A percentile compares a stretch with the other conserved stretches of the same genome.
phyloP scores from a whole-genome alignment of 2,797 vertebrate genomes.

The Phyllotis vaccarum region DNA sequence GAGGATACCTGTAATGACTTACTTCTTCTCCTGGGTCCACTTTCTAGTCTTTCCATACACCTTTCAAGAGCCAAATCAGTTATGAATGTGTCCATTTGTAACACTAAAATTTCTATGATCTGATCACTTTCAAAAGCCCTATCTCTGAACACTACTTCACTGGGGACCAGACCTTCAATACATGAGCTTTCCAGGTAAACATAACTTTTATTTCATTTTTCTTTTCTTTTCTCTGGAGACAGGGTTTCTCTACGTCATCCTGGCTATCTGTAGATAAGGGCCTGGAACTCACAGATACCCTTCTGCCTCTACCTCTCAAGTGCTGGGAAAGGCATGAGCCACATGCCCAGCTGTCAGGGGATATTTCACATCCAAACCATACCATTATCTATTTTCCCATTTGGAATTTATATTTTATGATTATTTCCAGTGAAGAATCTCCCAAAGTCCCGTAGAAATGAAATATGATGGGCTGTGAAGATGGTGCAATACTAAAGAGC shows the following conservation, averaged over 20 bases:
- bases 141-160: background rate
- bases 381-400: background rate
- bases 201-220: background rate
- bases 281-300: background rate
- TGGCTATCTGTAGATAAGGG: background rate
- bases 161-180: background rate
- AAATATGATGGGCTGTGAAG: background rate
- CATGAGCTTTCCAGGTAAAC: background rate
- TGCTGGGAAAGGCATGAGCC: background rate
- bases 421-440: background rate
- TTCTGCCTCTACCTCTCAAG: background rate
- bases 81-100: background rate
- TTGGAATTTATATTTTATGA: conserved; percentile 3
- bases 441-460: background rate
- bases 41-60: background rate
- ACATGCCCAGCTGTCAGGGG: background rate
- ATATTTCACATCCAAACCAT: background rate
- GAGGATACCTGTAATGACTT: background rate
- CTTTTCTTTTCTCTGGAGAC: background rate
- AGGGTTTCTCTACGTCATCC: background rate
- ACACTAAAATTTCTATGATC: background rate
- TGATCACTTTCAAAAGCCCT: background rate
- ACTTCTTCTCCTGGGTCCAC: background rate
- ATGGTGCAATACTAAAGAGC: background rate
- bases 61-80: background rate